Base-by-base conservation (phyloP, 2,113 vertebrate genomes). In the Tupaia chinensis region DNA sequence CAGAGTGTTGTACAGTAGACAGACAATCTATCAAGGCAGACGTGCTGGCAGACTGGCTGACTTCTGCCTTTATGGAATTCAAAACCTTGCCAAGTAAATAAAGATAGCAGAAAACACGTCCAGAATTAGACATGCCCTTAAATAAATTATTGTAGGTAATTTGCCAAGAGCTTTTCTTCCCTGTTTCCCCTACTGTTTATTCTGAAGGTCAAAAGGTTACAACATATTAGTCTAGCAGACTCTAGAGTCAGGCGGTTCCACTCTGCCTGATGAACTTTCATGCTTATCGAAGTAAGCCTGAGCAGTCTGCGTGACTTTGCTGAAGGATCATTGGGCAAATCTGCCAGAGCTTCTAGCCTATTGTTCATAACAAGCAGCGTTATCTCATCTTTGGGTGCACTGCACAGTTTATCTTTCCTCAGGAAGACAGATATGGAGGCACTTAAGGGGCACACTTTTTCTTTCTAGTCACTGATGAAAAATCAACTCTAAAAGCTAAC, bases 51-150 rank as follows among this genome's bases (percentile, higher is more conserved):
- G 91, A 72, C 65, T 8, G 92, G 66, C 89, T 84, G 87, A 69
- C 94, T 96, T 96, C 83, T 97, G 91, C 20, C 7, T 95, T 96
- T 87, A 84, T 92, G 91, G 95, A 92, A 96, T 94, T 89, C 84
- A 84, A 70, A 96, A 23, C 65, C 56, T 90, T 96, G 93, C 93
- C 96, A 96, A 96, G 68, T 95, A 97, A 97, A 97, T 94, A 97
- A 97, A 96, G 94, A 92, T 5, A 94, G 76, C 29, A 74, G 91
- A 85, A 90, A 83, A 83, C 19, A 94, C 32, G 96, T 44, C 72
- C 54, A 74, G 60, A 93, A 93, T 87, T 96, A 97, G 77, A 93
- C 80, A 85, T 92, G 73, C 29, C 27, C 58, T 63, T 96, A 94
- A 97, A 65, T 87, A 93, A 93, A 82, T 93, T 94, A 93, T 94